A percentile compares a stretch with the other conserved stretches of the same genome.
phyloP scores from a whole-genome alignment of 2,113 vertebrate genomes.

The Marmota monax region DNA sequence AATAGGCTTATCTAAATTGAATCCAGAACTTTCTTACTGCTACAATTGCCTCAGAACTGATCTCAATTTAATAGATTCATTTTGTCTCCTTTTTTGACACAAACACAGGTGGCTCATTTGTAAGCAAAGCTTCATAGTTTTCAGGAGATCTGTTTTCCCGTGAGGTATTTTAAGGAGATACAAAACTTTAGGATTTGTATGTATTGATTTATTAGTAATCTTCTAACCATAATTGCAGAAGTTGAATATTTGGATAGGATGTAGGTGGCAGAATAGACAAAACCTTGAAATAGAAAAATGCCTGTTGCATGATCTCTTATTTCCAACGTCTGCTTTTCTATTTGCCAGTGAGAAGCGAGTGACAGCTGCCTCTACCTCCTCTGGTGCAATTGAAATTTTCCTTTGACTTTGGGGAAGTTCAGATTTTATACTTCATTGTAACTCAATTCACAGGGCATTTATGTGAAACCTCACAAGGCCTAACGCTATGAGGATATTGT shows the following conservation, averaged over 20 bases:
- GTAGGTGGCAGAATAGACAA: background rate
- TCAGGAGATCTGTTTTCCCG: background rate
- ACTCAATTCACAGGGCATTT: background rate
- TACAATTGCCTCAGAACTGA: conserved; percentile 4
- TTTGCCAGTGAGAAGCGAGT: background rate
- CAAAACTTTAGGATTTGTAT: background rate
- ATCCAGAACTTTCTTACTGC: background rate
- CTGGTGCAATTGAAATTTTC: background rate
- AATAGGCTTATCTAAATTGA: background rate
- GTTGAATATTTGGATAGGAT: background rate
- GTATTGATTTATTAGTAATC: background rate
- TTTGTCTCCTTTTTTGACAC: background rate
- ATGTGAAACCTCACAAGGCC: background rate
- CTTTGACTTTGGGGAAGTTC: background rate
- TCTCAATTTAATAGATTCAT: conserved; percentile 58
- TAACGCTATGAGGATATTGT: background rate
- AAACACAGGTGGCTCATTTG: conserved; percentile 25
- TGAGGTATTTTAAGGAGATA: background rate
- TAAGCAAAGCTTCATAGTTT: background rate
- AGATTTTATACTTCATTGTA: background rate
- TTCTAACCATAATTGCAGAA: background rate
- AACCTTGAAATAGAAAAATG: background rate
- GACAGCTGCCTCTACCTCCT: background rate
- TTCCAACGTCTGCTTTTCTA: background rate
- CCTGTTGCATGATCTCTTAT: background rate